Evolutionary conservation across 2,888 invertebrate genomes (phyloP), one percentile per base, ranked within the genome.

Genomic region (Ectropis crepuscularia): DNA sequence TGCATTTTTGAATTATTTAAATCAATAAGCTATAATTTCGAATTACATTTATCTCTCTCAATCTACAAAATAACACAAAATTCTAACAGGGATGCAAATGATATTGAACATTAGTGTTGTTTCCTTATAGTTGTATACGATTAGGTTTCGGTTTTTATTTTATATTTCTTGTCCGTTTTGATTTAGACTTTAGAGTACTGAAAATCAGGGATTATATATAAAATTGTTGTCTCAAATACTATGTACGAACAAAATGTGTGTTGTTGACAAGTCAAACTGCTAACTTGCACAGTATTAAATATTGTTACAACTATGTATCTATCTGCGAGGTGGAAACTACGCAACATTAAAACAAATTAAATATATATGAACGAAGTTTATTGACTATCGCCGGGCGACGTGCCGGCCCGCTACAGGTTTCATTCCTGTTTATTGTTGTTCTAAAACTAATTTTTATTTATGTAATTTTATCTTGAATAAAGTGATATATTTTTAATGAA

Each of bases 401-500:
- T 63, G 63, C 60, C 60, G 47, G 10, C 48, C 41, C 53, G 61
- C 55, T 63, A 5, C 46, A 48, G 51, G 47, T 53, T 36, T 38
- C 11, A 43, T 36, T 41, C n/a, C 42, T 58, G 37, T 42, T 39
- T 12, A 39, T 47, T 39, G 38, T 46, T 28, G 37, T 48, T 42
- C 65, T 74, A 64, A 37, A 53, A 70, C 62, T 66, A 67, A 37
- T 70, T 67, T 77, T 65, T 71, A 71, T 77, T 71, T 74, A 70
- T 82, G 75, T 80, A 73, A 79, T 77, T 80, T 81, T 80, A 80
- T 79, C 73, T 79, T 74, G 57, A 88, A 84, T 88, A 89, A 87
- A 89, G 83, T 87, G 87, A 87, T 89, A 88, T 89, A 88, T 90
- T 89, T 89, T 84, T 85, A 82, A 76, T 63, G 69, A 74, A 64